These are phyloP conservation scores for Strongylocentrotus purpuratus DNA, from an alignment of 35 echinoderm and acorn worm species.

Conservation along the genomic window DNA sequence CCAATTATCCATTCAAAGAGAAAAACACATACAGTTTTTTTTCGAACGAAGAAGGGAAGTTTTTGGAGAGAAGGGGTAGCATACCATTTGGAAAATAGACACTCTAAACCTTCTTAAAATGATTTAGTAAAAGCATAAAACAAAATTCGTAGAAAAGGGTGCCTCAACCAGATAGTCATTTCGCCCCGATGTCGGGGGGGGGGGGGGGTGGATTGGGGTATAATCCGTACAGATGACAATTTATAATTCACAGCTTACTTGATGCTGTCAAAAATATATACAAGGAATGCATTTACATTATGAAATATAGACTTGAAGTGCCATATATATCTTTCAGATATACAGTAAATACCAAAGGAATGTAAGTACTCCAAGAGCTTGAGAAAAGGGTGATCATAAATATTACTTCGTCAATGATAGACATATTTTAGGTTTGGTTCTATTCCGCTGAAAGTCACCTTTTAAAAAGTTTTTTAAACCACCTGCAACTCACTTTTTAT, in stretches of 20 bases:
- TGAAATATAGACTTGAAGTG: not conserved
- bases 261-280: not conserved
- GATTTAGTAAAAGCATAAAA: too few relatives aligned
- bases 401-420: not conserved
- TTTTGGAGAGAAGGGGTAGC: too few relatives aligned
- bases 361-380: not conserved
- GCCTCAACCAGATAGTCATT: too few relatives aligned
- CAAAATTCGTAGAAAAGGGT: too few relatives aligned
- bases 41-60: too few relatives aligned
- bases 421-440: not conserved
- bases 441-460: not conserved
- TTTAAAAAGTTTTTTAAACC: not conserved
- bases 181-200: too few relatives aligned
- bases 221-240: not conserved
- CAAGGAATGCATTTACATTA: slow-evolving; percentile 2
- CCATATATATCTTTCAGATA: not conserved
- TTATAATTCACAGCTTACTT: not conserved
- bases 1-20: too few relatives aligned
- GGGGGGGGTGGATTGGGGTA: too few relatives aligned
- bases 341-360: not conserved
- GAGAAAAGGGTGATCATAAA: not conserved
- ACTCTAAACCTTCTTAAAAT: too few relatives aligned
- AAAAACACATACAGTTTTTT: too few relatives aligned
- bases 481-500: not conserved
- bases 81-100: too few relatives aligned